These are phyloP conservation scores for Lissocephala sabroskyi DNA, from an alignment of 2,888 invertebrate genomes.

Conservation along the genomic window DNA sequence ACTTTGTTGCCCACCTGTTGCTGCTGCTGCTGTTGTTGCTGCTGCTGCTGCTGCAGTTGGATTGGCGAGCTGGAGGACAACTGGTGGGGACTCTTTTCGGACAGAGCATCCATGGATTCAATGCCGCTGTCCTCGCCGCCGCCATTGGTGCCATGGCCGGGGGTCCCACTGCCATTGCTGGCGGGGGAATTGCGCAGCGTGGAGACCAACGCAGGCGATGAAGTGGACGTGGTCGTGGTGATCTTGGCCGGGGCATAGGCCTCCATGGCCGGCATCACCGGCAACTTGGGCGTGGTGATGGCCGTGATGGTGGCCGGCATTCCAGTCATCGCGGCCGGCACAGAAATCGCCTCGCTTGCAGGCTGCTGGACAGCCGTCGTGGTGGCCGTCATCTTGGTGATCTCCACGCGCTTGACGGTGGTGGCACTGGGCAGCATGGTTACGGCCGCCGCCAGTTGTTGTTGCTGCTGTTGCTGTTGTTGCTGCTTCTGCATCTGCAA, in stretches of 20 bases:
- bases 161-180: conserved; percentile 74
- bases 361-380: conserved; percentile 7
- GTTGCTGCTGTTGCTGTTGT: conserved; percentile 54
- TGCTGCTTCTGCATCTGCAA: conserved; percentile 66
- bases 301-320: conserved; percentile 21
- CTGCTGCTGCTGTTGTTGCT: conserved; percentile 10
- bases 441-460: conserved; percentile 68
- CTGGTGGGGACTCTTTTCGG: conserved; percentile 92
- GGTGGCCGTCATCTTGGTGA: conserved; percentile 36
- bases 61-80: conserved; percentile 79
- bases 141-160: conserved; percentile 63
- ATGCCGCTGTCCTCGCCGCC: conserved; percentile 91
- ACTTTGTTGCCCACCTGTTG: conserved; percentile 11
- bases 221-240: conserved; percentile 6
- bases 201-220: conserved; percentile 33
- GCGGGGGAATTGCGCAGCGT: conserved; percentile 70
- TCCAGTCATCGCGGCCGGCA: conserved; percentile 11
- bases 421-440: conserved; percentile 72
- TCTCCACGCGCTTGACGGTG: conserved; percentile 62
- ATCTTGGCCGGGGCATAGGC: conserved; percentile 10
- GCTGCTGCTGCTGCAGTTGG: conserved; percentile 36
- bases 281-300: conserved; percentile 30
- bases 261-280: conserved; percentile 12
- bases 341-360: conserved; percentile 43
- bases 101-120: conserved; percentile 94